These are phyloP conservation scores for Drosophila melanocephala DNA, from an alignment of 2,888 invertebrate genomes.

Conservation along the genomic window DNA sequence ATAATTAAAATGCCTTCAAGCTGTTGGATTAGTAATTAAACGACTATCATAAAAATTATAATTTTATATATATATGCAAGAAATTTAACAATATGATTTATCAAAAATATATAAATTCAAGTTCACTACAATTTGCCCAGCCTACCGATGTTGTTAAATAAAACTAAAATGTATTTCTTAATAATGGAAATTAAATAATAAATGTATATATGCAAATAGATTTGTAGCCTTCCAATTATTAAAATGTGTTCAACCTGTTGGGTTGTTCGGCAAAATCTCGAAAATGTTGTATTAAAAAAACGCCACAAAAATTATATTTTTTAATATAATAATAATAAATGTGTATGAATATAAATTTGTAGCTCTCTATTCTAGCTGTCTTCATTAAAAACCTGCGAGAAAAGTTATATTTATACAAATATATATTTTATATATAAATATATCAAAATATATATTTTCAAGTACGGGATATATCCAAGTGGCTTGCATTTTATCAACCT, in stretches of 20 bases:
- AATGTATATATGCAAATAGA: neutral
- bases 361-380: no score
- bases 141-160: conserved; percentile 60
- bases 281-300: neutral
- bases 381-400: neutral
- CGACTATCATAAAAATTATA: neutral
- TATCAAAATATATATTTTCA: neutral
- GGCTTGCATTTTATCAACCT: conserved; percentile 27
- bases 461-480: neutral
- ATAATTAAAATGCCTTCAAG: neutral
- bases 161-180: conserved; percentile 64
- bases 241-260: neutral
- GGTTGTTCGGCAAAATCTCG: no score
- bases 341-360: no score
- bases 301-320: neutral
- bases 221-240: neutral
- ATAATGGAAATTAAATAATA: neutral
- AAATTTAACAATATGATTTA: neutral
- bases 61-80: neutral
- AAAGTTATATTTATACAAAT: neutral
- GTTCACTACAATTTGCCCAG: conserved; percentile 63
- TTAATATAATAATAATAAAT: neutral
- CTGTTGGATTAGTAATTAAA: neutral
- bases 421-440: no score
- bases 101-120: no score